Conservation (phyloP, 1,140 invertebrate species). For the Paramacrobiotus metropolitanus region DNA sequence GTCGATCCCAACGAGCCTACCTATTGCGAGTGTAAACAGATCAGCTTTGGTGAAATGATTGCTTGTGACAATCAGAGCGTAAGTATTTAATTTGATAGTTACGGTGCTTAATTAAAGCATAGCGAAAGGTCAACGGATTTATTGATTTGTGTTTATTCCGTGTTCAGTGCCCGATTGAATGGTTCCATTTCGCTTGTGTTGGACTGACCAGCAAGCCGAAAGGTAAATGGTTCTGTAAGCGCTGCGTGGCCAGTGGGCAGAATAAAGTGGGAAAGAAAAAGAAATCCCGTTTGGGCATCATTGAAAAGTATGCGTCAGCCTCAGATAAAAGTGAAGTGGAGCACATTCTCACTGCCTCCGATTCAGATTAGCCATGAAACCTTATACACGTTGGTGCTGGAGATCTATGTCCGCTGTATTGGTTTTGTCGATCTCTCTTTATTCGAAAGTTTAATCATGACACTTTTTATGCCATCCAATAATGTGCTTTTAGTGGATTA, state of each 20-base stretch:
- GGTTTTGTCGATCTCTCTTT: too few relatives aligned
- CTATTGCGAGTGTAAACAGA: slow-evolving; percentile 70
- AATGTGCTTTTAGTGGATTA: too few relatives aligned
- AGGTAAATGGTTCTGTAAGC: slow-evolving; percentile 83
- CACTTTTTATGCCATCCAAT: too few relatives aligned
- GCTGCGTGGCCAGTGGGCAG: neutral
- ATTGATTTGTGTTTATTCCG: slow-evolving; percentile 6
- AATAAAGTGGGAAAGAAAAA: neutral
- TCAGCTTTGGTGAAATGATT: slow-evolving; percentile 72
- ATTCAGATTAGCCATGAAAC: too few relatives aligned
- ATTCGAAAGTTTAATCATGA: too few relatives aligned
- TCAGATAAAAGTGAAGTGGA: neutral
- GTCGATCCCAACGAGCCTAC: slow-evolving; percentile 34
- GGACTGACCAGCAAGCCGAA: slow-evolving; percentile 85
- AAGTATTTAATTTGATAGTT: slow-evolving; percentile 13
- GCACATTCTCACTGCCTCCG: neutral
- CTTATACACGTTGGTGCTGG: too few relatives aligned
- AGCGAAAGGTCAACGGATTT: neutral
- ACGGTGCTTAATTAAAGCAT: neutral
- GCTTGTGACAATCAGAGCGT: slow-evolving; percentile 64
- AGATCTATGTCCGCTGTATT: too few relatives aligned
- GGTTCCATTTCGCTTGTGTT: slow-evolving; percentile 99
- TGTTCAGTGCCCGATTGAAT: slow-evolving; percentile 87
- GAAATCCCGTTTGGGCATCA: neutral
- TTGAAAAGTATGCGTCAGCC: neutral